Percentiles rank a stretch among this genome's conserved stretches.
phyloP scores from a whole-genome alignment of 1,140 invertebrate genomes.

The Bombus confusus region DNA sequence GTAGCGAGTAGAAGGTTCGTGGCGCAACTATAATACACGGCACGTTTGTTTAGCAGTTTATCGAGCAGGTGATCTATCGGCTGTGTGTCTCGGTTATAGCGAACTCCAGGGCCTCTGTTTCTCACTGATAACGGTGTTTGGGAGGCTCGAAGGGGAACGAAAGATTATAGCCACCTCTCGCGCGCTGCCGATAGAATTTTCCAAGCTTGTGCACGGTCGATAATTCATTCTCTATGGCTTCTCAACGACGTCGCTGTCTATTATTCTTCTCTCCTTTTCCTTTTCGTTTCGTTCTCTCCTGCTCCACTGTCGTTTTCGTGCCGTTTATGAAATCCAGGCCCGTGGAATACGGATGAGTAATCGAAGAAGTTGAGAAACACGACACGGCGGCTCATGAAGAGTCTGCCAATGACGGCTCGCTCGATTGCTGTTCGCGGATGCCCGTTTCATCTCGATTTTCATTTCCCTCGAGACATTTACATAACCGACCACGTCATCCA shows the following conservation, averaged over 20 bases:
- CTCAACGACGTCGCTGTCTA: slow-evolving; percentile 53
- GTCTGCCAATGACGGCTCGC: slow-evolving; percentile 59
- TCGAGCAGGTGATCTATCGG: slow-evolving; percentile 10
- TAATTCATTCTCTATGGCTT: slow-evolving; percentile 68
- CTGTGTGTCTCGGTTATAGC: slow-evolving; percentile 14
- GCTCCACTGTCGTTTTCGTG: neutral
- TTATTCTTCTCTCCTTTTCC: slow-evolving; percentile 40
- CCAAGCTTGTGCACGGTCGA: slow-evolving; percentile 59
- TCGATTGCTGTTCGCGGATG: slow-evolving; percentile 48
- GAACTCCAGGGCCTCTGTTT: slow-evolving; percentile 44
- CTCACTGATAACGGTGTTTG: slow-evolving; percentile 57
- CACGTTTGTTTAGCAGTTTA: slow-evolving; percentile 36
- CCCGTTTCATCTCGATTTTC: slow-evolving; percentile 52
- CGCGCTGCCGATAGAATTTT: slow-evolving; percentile 63
- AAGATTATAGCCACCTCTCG: slow-evolving; percentile 28
- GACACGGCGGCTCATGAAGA: slow-evolving; percentile 12
- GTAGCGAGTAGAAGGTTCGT: no score
- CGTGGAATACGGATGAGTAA: slow-evolving; percentile 48
- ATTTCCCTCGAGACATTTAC: slow-evolving; percentile 45
- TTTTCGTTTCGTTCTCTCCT: neutral
- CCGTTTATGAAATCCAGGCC: slow-evolving; percentile 40
- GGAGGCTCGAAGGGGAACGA: slow-evolving; percentile 13
- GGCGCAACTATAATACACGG: neutral
- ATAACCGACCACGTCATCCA: slow-evolving; percentile 22
- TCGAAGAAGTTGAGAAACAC: slow-evolving; percentile 30